Evolutionary conservation across 2,888 invertebrate genomes (phyloP), one percentile per base, ranked within the genome.

Genomic region (Rhyacophila evoluta): DNA sequence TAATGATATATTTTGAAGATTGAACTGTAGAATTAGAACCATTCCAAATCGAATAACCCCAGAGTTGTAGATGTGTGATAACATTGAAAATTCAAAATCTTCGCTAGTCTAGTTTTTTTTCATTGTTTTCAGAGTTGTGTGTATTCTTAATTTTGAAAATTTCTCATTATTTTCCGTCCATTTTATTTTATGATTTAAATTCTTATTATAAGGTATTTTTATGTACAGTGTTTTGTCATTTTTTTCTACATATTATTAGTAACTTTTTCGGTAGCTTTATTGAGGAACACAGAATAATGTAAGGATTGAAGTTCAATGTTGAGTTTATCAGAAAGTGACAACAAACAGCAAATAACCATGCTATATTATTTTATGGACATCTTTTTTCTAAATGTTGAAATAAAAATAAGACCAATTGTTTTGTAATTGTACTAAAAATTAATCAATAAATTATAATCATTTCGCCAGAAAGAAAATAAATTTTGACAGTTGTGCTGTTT

Each of bases 141-240:
- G 27, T 69, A 27, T 69, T 1, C 25, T 68, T 69, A 19, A 28
- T 69, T 41, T 69, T 69, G 11, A 69, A 29, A 33, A 69, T 12
- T 29, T 69, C 69, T 69, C 29, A 69, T 69, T 69, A 69, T 69
- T 69, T 69, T 69, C 69, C 69, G 69, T 69, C 69, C 69, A 69
- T 69, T 69, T 69, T 69, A 28, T 69, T 69, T 69, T 69, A 33
- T 69, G 33, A 29, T 33, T 69, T 69, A 11, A 27, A 12, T 69
- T 15, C 28, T 69, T 29, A 29, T 12, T 2, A n/a, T 69, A 69
- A 29, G 69, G 33, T 69, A 29, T 29, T n/a, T 69, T 69, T 69
- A 29, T 69, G 28, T 69, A 29, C 29, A 29, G 33, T 69, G 11
- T 29, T 69, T 69, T 29, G 69, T 28, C 28, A 29, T 69, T 29